Evolutionary conservation across 2,888 invertebrate species (phyloP), one percentile per base, ranked within the genome.

Genomic region (Cremastinae sp.): DNA sequence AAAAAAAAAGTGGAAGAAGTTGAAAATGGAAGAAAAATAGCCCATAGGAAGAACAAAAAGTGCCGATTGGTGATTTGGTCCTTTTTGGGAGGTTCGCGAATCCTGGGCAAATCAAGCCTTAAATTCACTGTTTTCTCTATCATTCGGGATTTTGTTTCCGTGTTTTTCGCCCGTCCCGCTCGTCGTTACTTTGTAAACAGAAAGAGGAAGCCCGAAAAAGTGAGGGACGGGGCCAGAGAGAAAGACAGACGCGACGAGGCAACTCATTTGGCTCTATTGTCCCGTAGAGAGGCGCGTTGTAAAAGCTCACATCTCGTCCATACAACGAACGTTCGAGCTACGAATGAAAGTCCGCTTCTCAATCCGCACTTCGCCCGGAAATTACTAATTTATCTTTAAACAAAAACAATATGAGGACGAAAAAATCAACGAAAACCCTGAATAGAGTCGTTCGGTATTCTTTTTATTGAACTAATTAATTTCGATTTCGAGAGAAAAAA

Each of bases 181-280:
- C 47, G 68, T 58, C 53, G 56, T 68, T 68, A 58, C 56, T 56
- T 47, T 58, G 14, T 68, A 1, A 47, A 38, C 9, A 18, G 16
- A n/a, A 16, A 18, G 51, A n/a, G 49, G 8, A n/a, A 12, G 20
- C 36, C 4, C 10, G 34, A n/a, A 20, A 41, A 28, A 53, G 64
- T 8, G 45, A 54, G 43, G 16, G 45, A 16, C 10, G 1, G 38
- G 16, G 22, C 1, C 12, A 20, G 47, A 47, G 36, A 18, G 43
- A 12, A 28, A 18, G 22, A 12, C 10, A 18, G 20, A 59, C 58
- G 56, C 62, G 68, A 36, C 62, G 56, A 45, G 53, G 75, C 66
- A 49, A 72, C 75, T 75, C 75, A 75, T 75, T 75, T 75, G 72
- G 68, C 68, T 64, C 75, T 64, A 75, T 75, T 75, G 75, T 75